These are phyloP conservation scores for Hormaphis cornu DNA, from an alignment of 1,140 invertebrate genomes.

Conservation along the genomic window DNA sequence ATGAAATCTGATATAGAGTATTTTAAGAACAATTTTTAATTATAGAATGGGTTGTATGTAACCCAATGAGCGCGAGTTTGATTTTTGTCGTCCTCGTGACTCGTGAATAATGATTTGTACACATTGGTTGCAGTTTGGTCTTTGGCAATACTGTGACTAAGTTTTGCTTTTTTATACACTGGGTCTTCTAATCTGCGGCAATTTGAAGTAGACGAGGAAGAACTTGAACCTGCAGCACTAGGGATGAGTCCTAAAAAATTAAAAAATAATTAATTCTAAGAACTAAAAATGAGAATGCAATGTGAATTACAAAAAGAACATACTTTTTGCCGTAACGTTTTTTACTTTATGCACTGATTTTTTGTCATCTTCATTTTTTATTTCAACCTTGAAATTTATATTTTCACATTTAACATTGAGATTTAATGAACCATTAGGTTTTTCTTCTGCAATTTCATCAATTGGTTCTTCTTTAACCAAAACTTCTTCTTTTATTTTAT, in stretches of 20 bases:
- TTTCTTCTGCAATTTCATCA: constrained; percentile 3
- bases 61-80: constrained; percentile 92
- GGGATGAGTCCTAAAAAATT: neutral
- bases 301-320: neutral
- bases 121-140: constrained; percentile 83
- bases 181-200: constrained; percentile 41
- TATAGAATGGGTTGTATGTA: constrained; percentile 94
- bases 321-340: constrained; percentile 5
- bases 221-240: neutral
- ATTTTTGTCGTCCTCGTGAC: constrained; percentile 72
- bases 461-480: constrained; percentile 8
- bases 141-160: constrained; percentile 75
- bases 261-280: neutral
- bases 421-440: neutral
- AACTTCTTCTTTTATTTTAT: constrained; percentile 48
- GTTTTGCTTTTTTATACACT: constrained; percentile 64
- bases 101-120: constrained; percentile 91
- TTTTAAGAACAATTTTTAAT: constrained; percentile 49
- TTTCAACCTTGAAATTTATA: neutral
- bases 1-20: neutral
- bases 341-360: neutral
- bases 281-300: neutral
- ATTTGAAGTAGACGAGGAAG: neutral
- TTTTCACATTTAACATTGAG: neutral
- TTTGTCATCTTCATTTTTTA: neutral